Evolutionary conservation across 2,797 vertebrate species (phyloP).

Genomic region (Galaxias olidus): DNA sequence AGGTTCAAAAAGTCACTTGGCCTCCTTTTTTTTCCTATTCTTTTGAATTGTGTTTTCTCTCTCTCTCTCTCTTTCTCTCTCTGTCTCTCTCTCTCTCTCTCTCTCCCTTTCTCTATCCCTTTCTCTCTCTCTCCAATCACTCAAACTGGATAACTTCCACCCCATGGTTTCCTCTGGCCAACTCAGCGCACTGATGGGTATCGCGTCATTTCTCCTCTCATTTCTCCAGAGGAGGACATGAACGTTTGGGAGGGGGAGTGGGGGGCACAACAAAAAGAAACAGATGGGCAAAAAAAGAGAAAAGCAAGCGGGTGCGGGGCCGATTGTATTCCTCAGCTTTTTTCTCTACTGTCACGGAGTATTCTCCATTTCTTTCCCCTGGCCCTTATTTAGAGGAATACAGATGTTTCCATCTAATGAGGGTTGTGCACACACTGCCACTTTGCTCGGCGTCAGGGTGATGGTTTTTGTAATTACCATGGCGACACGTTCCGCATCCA

Average conservation of each 20-base stretch:
- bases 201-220: constrained; percentile 32
- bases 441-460: constrained; percentile 9
- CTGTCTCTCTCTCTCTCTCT: constrained; percentile 23
- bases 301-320: too few species aligned
- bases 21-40: constrained; percentile 4
- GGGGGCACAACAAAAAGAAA: not conserved
- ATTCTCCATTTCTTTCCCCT: not conserved
- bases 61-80: too few species aligned
- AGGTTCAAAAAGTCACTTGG: constrained; percentile 36
- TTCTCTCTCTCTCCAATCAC: constrained; percentile 15
- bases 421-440: constrained; percentile 28
- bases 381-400: constrained; percentile 24
- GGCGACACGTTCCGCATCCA: constrained; percentile 42
- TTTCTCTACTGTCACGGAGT: constrained; percentile 2
- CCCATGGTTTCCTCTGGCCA: not conserved
- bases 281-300: not conserved
- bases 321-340: not conserved
- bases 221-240: constrained; percentile 23
- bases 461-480: constrained; percentile 54
- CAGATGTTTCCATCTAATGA: constrained; percentile 53
- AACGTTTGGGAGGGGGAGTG: not conserved
- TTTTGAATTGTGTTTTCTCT: constrained; percentile 8
- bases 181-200: constrained; percentile 10
- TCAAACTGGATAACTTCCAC: not conserved
- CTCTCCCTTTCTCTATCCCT: constrained; percentile 3